These are phyloP conservation scores for Embiotoca jacksoni DNA, from an alignment of 2,113 vertebrate species.

Conservation along the genomic window DNA sequence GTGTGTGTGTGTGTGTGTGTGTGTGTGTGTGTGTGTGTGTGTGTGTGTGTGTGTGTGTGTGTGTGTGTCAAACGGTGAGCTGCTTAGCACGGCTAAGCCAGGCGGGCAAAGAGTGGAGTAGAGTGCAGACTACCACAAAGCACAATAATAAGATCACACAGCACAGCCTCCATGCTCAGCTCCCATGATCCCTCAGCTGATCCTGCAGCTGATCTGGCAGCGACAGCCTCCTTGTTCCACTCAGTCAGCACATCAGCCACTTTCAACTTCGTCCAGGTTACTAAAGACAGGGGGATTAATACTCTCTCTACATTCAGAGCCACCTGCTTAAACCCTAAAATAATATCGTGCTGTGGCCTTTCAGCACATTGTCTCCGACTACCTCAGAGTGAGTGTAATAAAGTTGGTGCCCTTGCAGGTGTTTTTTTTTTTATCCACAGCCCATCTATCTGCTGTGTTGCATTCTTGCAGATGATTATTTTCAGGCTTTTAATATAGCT, in stretches of 20 bases:
- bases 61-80: slow-evolving; percentile 43
- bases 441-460: neutral
- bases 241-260: slow-evolving; percentile 57
- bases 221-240: slow-evolving; percentile 46
- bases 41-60: slow-evolving; percentile 38
- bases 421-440: neutral
- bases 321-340: slow-evolving; percentile 41
- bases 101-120: slow-evolving; percentile 3
- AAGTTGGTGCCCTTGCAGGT: neutral
- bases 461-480: slow-evolving; percentile 3
- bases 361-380: neutral
- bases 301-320: slow-evolving; percentile 1
- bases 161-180: slow-evolving; percentile 44
- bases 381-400: neutral
- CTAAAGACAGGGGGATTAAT: slow-evolving; percentile 25
- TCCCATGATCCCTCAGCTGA: slow-evolving; percentile 75
- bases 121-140: slow-evolving; percentile 53
- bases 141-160: slow-evolving; percentile 69
- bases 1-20: slow-evolving; percentile 43
- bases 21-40: slow-evolving; percentile 13
- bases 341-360: slow-evolving; percentile 18
- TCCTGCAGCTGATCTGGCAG: slow-evolving; percentile 66
- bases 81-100: slow-evolving; percentile 20
- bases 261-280: slow-evolving; percentile 63
- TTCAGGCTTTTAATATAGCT: neutral